Percentiles rank a stretch among this genome's conserved stretches.
Conservation (phyloP, 2,113 vertebrate genomes). For the Ctenomys sociabilis region DNA sequence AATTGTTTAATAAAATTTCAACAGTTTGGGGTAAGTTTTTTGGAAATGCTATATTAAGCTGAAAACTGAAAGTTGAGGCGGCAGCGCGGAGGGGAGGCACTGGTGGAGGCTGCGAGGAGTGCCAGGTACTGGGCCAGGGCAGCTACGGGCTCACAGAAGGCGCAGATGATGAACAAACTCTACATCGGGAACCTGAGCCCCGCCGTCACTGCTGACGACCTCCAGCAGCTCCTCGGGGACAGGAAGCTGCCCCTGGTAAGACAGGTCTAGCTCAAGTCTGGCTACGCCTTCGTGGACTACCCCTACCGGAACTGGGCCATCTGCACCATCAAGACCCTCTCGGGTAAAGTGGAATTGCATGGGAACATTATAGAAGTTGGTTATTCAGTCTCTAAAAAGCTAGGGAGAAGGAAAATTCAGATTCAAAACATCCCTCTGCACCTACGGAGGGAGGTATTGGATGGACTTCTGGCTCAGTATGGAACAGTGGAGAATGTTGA, state of each 20-base stretch:
- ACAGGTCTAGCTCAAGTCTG: constrained; percentile 94
- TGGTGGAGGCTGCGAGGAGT: constrained; percentile 78
- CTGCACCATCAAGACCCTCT: constrained; percentile 94
- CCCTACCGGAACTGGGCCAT: constrained; percentile 97
- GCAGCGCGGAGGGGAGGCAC: constrained; percentile 64
- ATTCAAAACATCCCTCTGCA: constrained; percentile 97
- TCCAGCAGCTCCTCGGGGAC: constrained; percentile 94
- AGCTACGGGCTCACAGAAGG: constrained; percentile 79
- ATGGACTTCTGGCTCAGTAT: constrained; percentile 93
- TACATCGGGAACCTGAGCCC: constrained; percentile 97
- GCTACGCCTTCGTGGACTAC: constrained; percentile 97
- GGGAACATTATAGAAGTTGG: constrained; percentile 97
- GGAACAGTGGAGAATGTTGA: constrained; percentile 96
- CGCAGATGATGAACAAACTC: constrained; percentile 96
- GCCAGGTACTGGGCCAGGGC: constrained; percentile 77
- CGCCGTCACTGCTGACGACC: constrained; percentile 95
- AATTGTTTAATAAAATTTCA: too few relatives aligned
- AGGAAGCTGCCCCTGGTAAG: constrained; percentile 93
- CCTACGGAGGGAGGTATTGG: constrained; percentile 97
- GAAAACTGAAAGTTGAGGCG: too few relatives aligned
- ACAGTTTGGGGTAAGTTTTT: too few relatives aligned
- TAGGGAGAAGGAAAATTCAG: constrained; percentile 97
- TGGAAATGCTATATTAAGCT: too few relatives aligned
- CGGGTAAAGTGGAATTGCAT: constrained; percentile 94
- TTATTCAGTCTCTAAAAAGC: constrained; percentile 96